A percentile compares a stretch with the other conserved stretches of the same genome.
These are phyloP conservation scores for Mustelus asterias DNA, from an alignment of 2,113 vertebrate genomes.

Conservation along the genomic window DNA sequence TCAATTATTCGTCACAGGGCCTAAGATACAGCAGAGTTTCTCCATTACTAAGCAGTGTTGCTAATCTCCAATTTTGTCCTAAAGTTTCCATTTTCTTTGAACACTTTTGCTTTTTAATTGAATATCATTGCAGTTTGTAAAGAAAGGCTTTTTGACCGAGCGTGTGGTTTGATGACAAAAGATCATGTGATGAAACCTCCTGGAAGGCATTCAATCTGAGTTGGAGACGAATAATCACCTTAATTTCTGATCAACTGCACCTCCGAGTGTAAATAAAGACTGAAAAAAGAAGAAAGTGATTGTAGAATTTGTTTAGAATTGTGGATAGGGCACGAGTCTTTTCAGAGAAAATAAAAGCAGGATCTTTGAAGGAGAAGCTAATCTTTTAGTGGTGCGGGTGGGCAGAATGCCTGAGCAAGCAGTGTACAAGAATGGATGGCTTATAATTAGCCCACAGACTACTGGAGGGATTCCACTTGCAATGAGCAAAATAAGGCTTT, in stretches of 20 bases:
- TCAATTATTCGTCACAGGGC: neutral
- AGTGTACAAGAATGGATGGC: neutral
- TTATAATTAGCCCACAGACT: constrained; percentile 25
- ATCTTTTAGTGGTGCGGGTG: neutral
- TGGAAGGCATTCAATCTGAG: neutral
- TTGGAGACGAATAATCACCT: neutral
- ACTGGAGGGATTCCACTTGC: constrained; percentile 26
- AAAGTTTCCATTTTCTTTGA: neutral
- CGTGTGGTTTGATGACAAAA: neutral
- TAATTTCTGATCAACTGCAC: too few species aligned
- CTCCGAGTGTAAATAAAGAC: neutral
- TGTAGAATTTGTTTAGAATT: neutral
- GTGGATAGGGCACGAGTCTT: neutral
- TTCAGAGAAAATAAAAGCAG: neutral
- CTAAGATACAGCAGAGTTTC: neutral
- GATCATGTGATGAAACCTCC: neutral
- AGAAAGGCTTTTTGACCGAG: neutral
- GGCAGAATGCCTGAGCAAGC: neutral
- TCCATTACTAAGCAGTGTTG: neutral
- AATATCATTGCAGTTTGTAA: neutral
- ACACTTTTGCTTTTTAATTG: neutral
- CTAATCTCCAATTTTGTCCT: neutral
- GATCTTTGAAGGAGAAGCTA: neutral
- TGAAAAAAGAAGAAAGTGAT: neutral
- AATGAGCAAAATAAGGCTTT: neutral